phyloP scores from a whole-genome alignment of 2,113 vertebrate genomes.

The Ceratotherium simum region DNA sequence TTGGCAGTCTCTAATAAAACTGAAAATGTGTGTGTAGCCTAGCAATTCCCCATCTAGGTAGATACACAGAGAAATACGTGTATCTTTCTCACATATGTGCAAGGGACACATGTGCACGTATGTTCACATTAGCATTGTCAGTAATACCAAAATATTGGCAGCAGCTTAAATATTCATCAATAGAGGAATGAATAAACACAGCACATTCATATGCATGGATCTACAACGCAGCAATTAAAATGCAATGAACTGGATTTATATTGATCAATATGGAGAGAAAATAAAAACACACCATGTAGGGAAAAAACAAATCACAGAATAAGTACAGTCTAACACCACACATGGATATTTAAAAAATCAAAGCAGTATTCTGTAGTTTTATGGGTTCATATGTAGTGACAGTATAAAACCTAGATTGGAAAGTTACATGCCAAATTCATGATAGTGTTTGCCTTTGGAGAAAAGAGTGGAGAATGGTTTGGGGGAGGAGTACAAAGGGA shows the following conservation, averaged over 20 bases:
- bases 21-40: constrained; percentile 49
- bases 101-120: constrained; percentile 8
- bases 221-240: constrained; percentile 64
- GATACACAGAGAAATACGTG: constrained; percentile 39
- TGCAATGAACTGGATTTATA: constrained; percentile 56
- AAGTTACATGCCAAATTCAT: constrained; percentile 55
- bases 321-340: not conserved
- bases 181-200: constrained; percentile 48
- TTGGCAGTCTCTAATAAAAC: constrained; percentile 55
- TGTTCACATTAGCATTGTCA: not conserved
- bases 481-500: not conserved
- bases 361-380: not conserved
- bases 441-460: constrained; percentile 47
- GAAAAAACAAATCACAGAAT: constrained; percentile 3
- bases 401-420: constrained; percentile 37
- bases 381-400: not conserved
- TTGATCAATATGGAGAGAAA: constrained; percentile 64
- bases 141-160: constrained; percentile 58
- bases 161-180: constrained; percentile 60
- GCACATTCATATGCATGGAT: constrained; percentile 62
- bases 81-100: constrained; percentile 15
- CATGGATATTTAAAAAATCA: constrained; percentile 44
- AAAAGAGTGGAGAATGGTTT: not conserved
- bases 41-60: constrained; percentile 24
- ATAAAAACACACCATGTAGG: constrained; percentile 35